Evolutionary conservation across 1,140 invertebrate species (phyloP).

Genomic region (Neodiprion lecontei): DNA sequence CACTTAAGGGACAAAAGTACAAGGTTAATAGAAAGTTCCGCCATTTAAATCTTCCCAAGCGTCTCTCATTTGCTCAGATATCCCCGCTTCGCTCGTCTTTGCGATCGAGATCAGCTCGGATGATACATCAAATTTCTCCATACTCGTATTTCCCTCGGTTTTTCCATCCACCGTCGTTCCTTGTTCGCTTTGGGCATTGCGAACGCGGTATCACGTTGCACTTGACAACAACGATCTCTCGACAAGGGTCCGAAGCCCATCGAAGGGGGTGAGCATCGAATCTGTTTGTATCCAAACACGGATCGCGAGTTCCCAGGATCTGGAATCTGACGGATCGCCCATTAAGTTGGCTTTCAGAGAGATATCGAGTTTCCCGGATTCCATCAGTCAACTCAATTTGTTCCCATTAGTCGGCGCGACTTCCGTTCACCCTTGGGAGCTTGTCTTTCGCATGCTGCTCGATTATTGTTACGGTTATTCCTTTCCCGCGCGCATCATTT

Average conservation of each 20-base stretch:
- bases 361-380: constrained; percentile 58
- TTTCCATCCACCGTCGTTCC: not conserved
- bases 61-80: not conserved
- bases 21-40: constrained; percentile 7
- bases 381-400: constrained; percentile 61
- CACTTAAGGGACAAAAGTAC: constrained; percentile 7
- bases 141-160: not conserved
- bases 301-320: constrained; percentile 45
- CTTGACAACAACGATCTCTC: not conserved
- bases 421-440: constrained; percentile 43
- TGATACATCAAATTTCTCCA: not conserved
- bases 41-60: not conserved
- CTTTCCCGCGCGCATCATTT: no score
- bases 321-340: constrained; percentile 57
- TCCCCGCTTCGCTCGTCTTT: no score
- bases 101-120: not conserved
- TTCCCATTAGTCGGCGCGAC: constrained; percentile 51
- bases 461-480: no score
- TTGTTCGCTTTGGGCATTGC: no score
- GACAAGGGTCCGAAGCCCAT: not conserved
- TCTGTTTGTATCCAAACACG: constrained; percentile 28
- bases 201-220: not conserved
- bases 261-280: not conserved
- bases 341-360: constrained; percentile 56
- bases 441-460: not conserved